Conservation (phyloP, 2,113 vertebrate genomes). For the Capra hircus region DNA sequence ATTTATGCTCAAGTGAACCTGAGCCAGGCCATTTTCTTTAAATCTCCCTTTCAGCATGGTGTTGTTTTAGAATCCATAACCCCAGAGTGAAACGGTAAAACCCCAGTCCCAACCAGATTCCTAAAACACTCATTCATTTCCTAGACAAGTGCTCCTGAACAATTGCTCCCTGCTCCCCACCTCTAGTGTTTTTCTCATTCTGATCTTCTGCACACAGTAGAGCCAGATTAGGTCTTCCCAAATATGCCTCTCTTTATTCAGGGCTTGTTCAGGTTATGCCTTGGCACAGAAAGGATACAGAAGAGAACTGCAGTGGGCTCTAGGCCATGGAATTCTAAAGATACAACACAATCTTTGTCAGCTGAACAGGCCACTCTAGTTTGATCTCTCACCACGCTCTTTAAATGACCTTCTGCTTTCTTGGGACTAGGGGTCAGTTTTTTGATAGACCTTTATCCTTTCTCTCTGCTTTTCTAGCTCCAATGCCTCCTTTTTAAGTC, state of each 20-base stretch:
- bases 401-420: not conserved
- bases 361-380: not conserved
- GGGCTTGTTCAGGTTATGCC: not conserved
- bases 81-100: not conserved
- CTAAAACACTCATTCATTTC: not conserved
- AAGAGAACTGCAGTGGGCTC: not conserved
- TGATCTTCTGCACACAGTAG: slow-evolving; percentile 6
- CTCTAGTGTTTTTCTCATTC: not conserved
- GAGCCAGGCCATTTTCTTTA: not conserved
- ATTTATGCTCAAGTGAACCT: not conserved
- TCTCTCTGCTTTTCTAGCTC: not conserved
- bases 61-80: slow-evolving; percentile 9
- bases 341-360: too few species aligned
- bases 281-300: not conserved
- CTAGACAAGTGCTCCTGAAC: not conserved
- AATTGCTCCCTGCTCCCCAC: not conserved
- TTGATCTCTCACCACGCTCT: not conserved
- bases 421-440: not conserved
- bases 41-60: not conserved
- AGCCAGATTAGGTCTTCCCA: slow-evolving; percentile 26
- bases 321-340: not conserved
- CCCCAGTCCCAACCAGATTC: not conserved
- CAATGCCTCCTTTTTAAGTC: fast-evolving
- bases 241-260: slow-evolving; percentile 10
- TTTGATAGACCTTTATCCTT: not conserved